Evolutionary conservation across 2,113 vertebrate species (phyloP).

Genomic region (Syngnathus floridae): DNA sequence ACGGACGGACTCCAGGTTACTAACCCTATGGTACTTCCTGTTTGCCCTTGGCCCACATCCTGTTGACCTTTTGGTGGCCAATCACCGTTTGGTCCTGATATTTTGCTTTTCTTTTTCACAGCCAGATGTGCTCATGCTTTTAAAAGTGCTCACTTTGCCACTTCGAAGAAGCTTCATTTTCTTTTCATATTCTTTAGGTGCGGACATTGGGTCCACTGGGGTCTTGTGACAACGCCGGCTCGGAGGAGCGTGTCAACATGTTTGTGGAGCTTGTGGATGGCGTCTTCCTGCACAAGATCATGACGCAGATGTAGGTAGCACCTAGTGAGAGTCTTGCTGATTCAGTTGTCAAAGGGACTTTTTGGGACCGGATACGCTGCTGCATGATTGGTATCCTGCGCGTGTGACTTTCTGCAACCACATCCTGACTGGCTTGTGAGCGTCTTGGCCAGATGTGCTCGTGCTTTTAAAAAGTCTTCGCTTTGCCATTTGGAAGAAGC

Average conservation of each 20-base stretch:
- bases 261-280: constrained; percentile 66
- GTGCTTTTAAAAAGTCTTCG: neutral
- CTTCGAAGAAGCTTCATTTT: neutral
- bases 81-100: neutral
- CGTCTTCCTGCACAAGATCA: constrained; percentile 67
- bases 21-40: constrained; percentile 30
- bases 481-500: neutral
- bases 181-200: constrained; percentile 32
- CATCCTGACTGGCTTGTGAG: constrained; percentile 51
- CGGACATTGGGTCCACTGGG: constrained; percentile 55
- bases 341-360: neutral
- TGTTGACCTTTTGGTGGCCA: constrained; percentile 15
- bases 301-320: constrained; percentile 62
- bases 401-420: constrained; percentile 34
- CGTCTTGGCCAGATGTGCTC: constrained; percentile 45
- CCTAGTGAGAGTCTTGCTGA: neutral
- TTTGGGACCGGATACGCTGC: neutral
- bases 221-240: constrained; percentile 23
- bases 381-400: constrained; percentile 32
- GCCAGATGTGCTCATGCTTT: neutral
- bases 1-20: constrained; percentile 15
- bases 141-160: too few species aligned
- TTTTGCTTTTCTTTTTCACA: neutral
- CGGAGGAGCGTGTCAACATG: constrained; percentile 54
- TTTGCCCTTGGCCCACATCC: constrained; percentile 31